Percentiles rank a stretch among this genome's conserved stretches.
These are phyloP conservation scores for Zeuzera pyrina DNA, from an alignment of 2,888 invertebrate genomes.

Conservation along the genomic window DNA sequence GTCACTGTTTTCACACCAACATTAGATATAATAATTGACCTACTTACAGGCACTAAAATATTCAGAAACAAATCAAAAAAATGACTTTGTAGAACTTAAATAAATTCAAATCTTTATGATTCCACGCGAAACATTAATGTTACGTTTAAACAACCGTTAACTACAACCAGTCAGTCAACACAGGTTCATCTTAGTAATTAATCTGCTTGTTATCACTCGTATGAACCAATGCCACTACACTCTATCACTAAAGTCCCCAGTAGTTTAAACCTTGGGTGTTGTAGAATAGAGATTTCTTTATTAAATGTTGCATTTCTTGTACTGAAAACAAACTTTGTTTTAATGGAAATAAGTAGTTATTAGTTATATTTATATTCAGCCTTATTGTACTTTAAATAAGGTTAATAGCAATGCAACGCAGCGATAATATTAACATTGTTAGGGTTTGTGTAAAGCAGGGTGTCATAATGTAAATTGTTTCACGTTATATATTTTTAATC, in stretches of 20 bases:
- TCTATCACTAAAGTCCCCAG: too few relatives aligned
- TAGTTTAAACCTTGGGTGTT: too few relatives aligned
- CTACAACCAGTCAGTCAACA: constrained; percentile 31
- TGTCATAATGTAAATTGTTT: constrained; percentile 33
- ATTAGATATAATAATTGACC: too few relatives aligned
- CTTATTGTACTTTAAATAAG: background rate
- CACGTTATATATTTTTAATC: constrained; percentile 17
- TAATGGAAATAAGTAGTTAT: background rate
- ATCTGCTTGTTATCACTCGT: constrained; percentile 43
- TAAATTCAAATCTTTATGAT: constrained; percentile 18
- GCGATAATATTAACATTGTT: constrained; percentile 14
- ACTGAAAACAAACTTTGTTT: background rate
- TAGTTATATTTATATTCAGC: background rate
- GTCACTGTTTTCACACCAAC: too few relatives aligned
- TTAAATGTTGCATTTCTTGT: too few relatives aligned
- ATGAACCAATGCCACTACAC: too few relatives aligned
- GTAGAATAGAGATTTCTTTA: too few relatives aligned
- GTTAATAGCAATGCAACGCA: too few relatives aligned
- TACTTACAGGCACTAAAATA: too few relatives aligned
- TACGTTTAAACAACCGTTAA: constrained; percentile 32
- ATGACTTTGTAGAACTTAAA: constrained; percentile 13
- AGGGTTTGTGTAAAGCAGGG: constrained; percentile 31
- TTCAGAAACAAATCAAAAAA: too few relatives aligned
- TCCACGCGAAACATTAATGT: constrained; percentile 18
- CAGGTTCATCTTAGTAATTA: constrained; percentile 61